Evolutionary conservation across 2,888 invertebrate species (phyloP).

Genomic region (Habroteleia sp.): DNA sequence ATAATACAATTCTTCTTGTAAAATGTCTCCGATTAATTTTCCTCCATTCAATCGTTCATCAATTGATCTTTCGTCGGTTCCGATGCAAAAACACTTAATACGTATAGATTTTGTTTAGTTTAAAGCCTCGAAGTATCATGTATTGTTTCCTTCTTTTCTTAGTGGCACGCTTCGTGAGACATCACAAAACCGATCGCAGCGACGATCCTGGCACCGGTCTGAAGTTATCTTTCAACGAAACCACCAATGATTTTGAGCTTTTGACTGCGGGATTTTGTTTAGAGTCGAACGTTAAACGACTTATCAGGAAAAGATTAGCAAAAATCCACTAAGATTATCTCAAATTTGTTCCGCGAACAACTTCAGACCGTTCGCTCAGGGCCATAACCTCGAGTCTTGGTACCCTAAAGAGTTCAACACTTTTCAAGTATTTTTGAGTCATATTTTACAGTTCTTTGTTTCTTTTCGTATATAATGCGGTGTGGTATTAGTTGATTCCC

Average conservation of each 20-base stretch:
- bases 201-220: slow-evolving; percentile 5
- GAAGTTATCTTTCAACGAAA: slow-evolving; percentile 18
- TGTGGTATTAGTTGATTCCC: slow-evolving; percentile 29
- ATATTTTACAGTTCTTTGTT: slow-evolving; percentile 31
- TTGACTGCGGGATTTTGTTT: too few species aligned
- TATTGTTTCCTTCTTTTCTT: slow-evolving; percentile 3
- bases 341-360: neutral
- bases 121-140: slow-evolving; percentile 49
- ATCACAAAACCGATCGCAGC: slow-evolving; percentile 41
- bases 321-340: too few species aligned
- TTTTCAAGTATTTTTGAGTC: slow-evolving; percentile 24
- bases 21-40: slow-evolving; percentile 1
- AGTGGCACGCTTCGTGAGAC: slow-evolving; percentile 37
- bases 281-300: too few species aligned
- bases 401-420: slow-evolving; percentile 34
- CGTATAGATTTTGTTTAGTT: slow-evolving; percentile 51
- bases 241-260: too few species aligned
- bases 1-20: slow-evolving; percentile 12
- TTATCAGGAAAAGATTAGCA: too few species aligned
- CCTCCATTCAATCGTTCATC: slow-evolving; percentile 10
- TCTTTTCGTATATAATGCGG: slow-evolving; percentile 15
- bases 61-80: slow-evolving; percentile 61
- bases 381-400: slow-evolving; percentile 15
- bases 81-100: slow-evolving; percentile 63
- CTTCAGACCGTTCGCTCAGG: slow-evolving; percentile 3